phyloP scores from a whole-genome alignment of 2,888 invertebrate species.

The Erebia ligea region DNA sequence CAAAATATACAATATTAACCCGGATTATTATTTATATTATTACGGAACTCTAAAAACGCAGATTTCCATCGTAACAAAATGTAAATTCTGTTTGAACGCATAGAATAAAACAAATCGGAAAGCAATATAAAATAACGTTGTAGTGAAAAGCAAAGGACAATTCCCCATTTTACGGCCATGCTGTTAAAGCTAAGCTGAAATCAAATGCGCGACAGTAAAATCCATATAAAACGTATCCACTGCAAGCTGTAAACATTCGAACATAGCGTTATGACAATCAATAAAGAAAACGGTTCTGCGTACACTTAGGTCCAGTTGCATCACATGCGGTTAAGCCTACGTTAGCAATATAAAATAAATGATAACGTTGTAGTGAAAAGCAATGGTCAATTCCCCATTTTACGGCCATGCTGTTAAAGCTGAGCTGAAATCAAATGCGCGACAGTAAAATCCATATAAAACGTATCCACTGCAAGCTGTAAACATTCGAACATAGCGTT shows the following conservation, averaged over 20 bases:
- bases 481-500: slow-evolving; percentile 33
- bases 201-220: slow-evolving; percentile 33
- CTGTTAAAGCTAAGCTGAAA: slow-evolving; percentile 32
- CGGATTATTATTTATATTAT: too few relatives aligned
- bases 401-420: slow-evolving; percentile 31
- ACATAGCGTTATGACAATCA: slow-evolving; percentile 32
- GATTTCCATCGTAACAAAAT: not conserved
- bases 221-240: slow-evolving; percentile 27
- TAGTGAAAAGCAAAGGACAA: slow-evolving; percentile 29
- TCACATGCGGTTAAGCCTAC: too few relatives aligned
- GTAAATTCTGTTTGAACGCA: slow-evolving; percentile 12
- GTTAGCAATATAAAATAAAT: slow-evolving; percentile 12
- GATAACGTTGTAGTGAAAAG: slow-evolving; percentile 24
- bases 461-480: slow-evolving; percentile 33
- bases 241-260: slow-evolving; percentile 35
- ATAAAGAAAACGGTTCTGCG: slow-evolving; percentile 28
- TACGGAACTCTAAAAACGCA: not conserved
- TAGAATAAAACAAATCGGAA: slow-evolving; percentile 17
- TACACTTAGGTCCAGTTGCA: too few relatives aligned
- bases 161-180: slow-evolving; percentile 32
- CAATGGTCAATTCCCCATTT: slow-evolving; percentile 32
- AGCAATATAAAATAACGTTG: slow-evolving; percentile 16
- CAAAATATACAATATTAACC: too few relatives aligned
- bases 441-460: slow-evolving; percentile 27
- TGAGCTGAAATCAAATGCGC: slow-evolving; percentile 32